Evolutionary conservation across 2,888 invertebrate species (phyloP), one percentile per base, ranked within the genome.

Genomic region (Cephus rjabovi): DNA sequence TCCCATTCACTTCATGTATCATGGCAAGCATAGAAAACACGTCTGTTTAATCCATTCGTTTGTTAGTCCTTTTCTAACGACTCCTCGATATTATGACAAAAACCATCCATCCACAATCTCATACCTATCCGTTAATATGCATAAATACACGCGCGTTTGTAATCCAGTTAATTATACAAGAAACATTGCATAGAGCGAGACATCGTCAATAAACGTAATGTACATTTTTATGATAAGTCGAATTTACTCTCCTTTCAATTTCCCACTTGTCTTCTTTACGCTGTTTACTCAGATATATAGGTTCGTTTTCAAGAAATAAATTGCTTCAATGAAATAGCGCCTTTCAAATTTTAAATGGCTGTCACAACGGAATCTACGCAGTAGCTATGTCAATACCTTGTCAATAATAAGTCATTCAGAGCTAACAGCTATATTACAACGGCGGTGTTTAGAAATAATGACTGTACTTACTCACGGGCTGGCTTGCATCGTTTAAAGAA

Each of bases 141-240:
- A 79, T 75, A 78, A 75, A 80, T 75, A 81, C 75, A 37, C 70
- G 68, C 77, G 75, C 74, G 78, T 88, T 87, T 88, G 86, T 88
- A 88, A 87, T 86, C 87, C 86, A 87, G 83, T 85, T 84, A 87
- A 87, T 87, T 86, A 86, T 85, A 84, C 83, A 81, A 84, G 81
- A 81, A 85, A 83, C 82, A 84, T 86, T 85, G 86, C 85, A 88
- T 82, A 86, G 83, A 85, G 83, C 86, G 82, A 85, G 81, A 83
- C 81, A 81, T 84, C 83, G 88, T 89, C 86, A 88, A 90, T 90
- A 88, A 90, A 90, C 88, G 87, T 90, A 90, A 89, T 90, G 89
- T 90, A 89, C 88, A 90, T 90, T 90, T 90, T 90, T 87, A 23
- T 56, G 56, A 23, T 9, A 56, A 23, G 23, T 56, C 56, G 56